Evolutionary conservation across 2,113 vertebrate genomes (phyloP).

Genomic region (Copsychus sechellarum): DNA sequence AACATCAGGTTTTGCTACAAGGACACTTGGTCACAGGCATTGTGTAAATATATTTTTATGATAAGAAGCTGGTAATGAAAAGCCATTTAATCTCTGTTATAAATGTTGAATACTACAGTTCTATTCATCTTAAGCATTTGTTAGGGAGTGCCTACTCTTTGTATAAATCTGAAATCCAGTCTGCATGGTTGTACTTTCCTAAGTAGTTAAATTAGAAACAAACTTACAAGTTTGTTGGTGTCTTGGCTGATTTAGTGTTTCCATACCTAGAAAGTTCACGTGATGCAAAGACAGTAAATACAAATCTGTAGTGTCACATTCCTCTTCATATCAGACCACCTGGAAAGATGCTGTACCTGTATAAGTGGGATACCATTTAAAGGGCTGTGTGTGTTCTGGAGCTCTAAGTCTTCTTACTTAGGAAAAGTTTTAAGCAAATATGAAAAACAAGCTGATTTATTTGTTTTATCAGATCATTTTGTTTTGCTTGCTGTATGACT

Average conservation of each 20-base stretch:
- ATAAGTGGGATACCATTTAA: background rate
- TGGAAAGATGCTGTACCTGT: background rate
- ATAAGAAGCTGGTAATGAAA: background rate
- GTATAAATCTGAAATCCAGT: background rate
- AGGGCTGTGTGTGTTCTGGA: background rate
- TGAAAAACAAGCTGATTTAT: background rate
- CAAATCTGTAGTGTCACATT: background rate
- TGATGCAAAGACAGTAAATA: background rate
- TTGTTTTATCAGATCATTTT: background rate
- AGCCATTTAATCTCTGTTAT: background rate
- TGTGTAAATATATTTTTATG: background rate
- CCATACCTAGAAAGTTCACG: background rate
- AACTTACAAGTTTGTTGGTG: background rate
- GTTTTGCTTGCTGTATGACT: background rate
- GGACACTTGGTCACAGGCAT: background rate
- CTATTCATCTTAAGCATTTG: background rate
- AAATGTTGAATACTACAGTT: background rate
- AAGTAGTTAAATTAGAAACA: background rate
- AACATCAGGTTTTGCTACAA: background rate
- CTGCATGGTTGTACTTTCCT: background rate
- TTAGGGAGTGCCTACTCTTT: background rate
- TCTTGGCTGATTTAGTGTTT: background rate
- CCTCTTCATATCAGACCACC: background rate
- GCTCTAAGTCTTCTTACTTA: background rate
- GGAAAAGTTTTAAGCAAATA: background rate